Conservation (phyloP, 2,113 vertebrate species). For the Columba livia region DNA sequence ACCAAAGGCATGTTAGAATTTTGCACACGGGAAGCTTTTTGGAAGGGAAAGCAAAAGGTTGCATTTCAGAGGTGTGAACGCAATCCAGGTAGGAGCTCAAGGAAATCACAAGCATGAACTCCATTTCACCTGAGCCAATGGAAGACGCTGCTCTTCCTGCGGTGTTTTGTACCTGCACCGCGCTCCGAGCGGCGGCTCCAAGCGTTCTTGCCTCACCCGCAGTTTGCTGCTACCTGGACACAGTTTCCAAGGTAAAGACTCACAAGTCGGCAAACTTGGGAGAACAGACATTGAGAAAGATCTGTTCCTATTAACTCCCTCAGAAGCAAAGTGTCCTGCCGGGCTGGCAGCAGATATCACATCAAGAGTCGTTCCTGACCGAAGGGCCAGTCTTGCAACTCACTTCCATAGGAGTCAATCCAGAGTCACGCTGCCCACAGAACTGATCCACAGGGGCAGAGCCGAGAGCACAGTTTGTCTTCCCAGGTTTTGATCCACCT, state of each 20-base stretch:
- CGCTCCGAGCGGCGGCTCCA: fast-evolving
- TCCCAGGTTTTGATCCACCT: not conserved
- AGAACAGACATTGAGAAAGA: not conserved
- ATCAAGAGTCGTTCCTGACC: slow-evolving; percentile 25
- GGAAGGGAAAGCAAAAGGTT: not conserved
- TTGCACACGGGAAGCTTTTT: not conserved
- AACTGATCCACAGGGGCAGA: fast-evolving
- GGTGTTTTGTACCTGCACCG: fast-evolving
- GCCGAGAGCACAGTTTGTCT: not conserved
- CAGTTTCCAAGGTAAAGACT: not conserved
- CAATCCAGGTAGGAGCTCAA: not conserved
- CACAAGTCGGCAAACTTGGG: not conserved
- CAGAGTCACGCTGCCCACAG: not conserved
- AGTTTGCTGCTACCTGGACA: not conserved
- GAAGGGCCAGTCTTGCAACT: not conserved
- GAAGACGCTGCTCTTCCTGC: fast-evolving
- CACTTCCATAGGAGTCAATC: not conserved
- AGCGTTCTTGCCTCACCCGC: fast-evolving
- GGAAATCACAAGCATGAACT: not conserved
- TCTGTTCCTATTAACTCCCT: not conserved
- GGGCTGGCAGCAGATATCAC: slow-evolving; percentile 5
- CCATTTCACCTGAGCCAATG: fast-evolving
- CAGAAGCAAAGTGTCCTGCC: not conserved
- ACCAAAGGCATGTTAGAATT: fast-evolving
- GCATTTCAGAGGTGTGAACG: fast-evolving